Percentiles rank a stretch among this genome's conserved stretches.
phyloP scores from a whole-genome alignment of 53 echinoderm and acorn worm species.

The Patiria pectinifera region DNA sequence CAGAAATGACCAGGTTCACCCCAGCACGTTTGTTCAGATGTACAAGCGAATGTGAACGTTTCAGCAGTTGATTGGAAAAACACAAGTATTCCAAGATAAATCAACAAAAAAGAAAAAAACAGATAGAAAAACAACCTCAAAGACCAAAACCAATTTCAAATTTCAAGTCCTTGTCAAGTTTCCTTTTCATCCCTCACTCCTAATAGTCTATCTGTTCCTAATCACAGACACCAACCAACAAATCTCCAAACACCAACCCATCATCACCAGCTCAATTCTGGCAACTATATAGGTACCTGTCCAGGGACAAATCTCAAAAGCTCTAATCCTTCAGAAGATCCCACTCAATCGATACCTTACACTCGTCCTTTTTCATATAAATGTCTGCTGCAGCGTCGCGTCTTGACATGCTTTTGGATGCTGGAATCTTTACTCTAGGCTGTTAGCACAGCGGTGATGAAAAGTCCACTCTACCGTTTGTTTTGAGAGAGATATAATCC shows the following conservation, averaged over 20 bases:
- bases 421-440: background rate
- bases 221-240: background rate
- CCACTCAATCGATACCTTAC: conserved; percentile 3
- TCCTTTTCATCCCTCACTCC: too few relatives aligned
- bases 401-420: background rate
- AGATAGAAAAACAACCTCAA: too few relatives aligned
- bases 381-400: background rate
- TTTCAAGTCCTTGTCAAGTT: too few relatives aligned
- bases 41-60: too few relatives aligned
- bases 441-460: background rate
- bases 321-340: background rate
- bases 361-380: background rate
- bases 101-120: too few relatives aligned
- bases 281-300: background rate
- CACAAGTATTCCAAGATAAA: too few relatives aligned
- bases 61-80: too few relatives aligned
- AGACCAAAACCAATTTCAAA: too few relatives aligned
- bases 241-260: background rate
- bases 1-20: too few relatives aligned
- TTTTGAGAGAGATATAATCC: background rate
- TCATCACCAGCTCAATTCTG: background rate
- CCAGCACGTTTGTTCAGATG: too few relatives aligned
- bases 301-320: background rate
- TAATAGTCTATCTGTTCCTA: background rate
- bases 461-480: background rate